A percentile compares a stretch with the other conserved stretches of the same genome.
phyloP scores from a whole-genome alignment of 2,113 vertebrate species.

The Grantiella picta region DNA sequence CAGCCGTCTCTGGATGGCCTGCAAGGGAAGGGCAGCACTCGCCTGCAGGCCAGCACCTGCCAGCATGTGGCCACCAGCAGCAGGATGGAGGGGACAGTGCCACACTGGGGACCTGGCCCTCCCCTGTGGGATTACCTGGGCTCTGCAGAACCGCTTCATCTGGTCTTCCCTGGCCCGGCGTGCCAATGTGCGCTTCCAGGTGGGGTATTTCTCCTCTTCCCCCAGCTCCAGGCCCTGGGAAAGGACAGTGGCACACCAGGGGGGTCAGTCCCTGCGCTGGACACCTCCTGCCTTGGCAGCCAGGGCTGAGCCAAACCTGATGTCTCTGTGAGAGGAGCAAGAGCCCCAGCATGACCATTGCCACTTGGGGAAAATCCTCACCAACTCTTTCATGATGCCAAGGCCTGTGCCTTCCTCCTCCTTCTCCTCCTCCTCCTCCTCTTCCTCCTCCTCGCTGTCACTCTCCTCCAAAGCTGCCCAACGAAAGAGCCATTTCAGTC shows the following conservation, averaged over 20 bases:
- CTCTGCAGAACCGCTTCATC: slow-evolving; percentile 83
- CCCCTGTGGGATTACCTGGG: slow-evolving; percentile 77
- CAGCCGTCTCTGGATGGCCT: slow-evolving; percentile 90
- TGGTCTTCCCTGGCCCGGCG: slow-evolving; percentile 81
- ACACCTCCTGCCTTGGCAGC: neutral
- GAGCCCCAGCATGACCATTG: neutral
- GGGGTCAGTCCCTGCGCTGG: neutral
- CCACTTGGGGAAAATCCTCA: neutral
- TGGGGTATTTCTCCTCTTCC: slow-evolving; percentile 73
- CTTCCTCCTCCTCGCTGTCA: slow-evolving; percentile 9
- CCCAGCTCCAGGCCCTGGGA: slow-evolving; percentile 26
- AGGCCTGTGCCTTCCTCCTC: neutral
- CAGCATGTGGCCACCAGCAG: neutral
- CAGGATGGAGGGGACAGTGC: neutral
- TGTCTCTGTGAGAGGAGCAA: neutral
- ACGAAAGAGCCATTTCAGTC: neutral
- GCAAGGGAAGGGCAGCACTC: neutral
- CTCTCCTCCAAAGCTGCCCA: neutral
- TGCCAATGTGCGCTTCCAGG: slow-evolving; percentile 78
- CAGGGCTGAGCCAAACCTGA: neutral
- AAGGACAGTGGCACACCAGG: accelerated
- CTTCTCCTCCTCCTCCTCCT: neutral
- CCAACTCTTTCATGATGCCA: neutral
- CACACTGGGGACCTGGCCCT: neutral
- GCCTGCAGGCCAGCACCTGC: neutral